Percentiles rank a stretch among this genome's conserved stretches.
phyloP scores from a whole-genome alignment of 2,797 vertebrate genomes.

The Hirundo rustica region DNA sequence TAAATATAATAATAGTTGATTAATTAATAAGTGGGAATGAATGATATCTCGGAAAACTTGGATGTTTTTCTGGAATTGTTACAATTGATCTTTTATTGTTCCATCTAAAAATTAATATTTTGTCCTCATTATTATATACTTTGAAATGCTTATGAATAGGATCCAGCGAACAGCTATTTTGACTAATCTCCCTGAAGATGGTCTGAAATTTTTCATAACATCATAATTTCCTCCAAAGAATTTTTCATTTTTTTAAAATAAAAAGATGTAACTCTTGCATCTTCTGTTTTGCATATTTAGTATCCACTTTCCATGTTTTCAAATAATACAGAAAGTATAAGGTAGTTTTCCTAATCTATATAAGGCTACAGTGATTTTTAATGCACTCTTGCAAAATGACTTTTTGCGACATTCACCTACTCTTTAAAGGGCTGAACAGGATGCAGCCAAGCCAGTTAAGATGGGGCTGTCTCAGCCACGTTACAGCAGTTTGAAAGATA shows the following conservation, averaged over 20 bases:
- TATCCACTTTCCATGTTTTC: neutral
- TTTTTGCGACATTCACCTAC: neutral
- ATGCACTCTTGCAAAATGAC: neutral
- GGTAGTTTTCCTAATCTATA: neutral
- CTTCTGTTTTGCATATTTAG: neutral
- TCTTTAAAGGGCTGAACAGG: neutral
- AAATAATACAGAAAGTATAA: neutral
- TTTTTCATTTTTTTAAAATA: neutral
- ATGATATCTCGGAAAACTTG: neutral
- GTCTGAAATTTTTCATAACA: neutral
- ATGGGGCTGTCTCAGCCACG: neutral
- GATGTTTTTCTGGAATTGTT: neutral
- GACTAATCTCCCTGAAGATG: neutral
- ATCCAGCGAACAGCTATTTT: conserved; percentile 16
- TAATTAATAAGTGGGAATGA: conserved; percentile 20
- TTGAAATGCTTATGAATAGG: conserved; percentile 3
- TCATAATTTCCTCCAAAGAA: neutral
- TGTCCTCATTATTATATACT: neutral
- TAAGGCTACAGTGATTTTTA: neutral
- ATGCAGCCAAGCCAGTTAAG: neutral
- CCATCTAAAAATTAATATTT: conserved; percentile 47
- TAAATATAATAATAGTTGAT: neutral
- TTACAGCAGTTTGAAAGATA: neutral
- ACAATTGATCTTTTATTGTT: conserved; percentile 40
- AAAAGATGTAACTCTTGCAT: neutral